These are phyloP conservation scores for Lophotriccus pileatus DNA, from an alignment of 2,797 vertebrate species.

Conservation along the genomic window DNA sequence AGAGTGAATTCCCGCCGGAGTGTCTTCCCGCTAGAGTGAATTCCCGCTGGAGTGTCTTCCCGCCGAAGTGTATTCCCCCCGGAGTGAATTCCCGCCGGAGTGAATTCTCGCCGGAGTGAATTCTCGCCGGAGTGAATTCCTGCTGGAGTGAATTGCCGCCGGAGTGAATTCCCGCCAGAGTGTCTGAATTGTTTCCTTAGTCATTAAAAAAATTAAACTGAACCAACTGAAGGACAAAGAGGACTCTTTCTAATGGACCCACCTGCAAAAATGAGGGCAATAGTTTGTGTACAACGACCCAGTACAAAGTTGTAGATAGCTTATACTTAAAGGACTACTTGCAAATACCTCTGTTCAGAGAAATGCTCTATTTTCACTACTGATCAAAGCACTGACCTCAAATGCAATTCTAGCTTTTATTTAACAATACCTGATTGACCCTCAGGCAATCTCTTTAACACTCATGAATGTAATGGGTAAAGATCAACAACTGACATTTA, in stretches of 20 bases:
- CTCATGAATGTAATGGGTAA: background rate
- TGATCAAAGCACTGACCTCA: conserved; percentile 3
- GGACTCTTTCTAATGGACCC: background rate
- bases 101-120: too few species aligned
- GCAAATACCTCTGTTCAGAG: background rate
- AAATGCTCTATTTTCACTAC: background rate
- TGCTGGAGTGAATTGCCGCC: too few species aligned
- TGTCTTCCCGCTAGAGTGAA: too few species aligned
- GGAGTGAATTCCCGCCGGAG: too few species aligned
- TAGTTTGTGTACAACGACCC: background rate
- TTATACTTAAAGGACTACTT: background rate
- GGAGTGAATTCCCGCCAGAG: too few species aligned
- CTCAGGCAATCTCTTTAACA: background rate
- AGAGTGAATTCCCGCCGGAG: too few species aligned
- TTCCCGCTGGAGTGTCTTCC: too few species aligned
- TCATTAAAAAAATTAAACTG: background rate
- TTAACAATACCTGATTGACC: background rate
- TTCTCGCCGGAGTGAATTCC: too few species aligned
- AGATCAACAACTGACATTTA: background rate
- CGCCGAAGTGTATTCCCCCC: too few species aligned
- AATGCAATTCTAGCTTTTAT: background rate
- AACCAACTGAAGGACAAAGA: background rate
- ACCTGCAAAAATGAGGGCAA: background rate
- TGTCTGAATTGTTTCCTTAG: background rate
- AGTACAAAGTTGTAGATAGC: background rate